Base-by-base conservation (phyloP, 2,888 invertebrate species). In the Drosophila merina region DNA sequence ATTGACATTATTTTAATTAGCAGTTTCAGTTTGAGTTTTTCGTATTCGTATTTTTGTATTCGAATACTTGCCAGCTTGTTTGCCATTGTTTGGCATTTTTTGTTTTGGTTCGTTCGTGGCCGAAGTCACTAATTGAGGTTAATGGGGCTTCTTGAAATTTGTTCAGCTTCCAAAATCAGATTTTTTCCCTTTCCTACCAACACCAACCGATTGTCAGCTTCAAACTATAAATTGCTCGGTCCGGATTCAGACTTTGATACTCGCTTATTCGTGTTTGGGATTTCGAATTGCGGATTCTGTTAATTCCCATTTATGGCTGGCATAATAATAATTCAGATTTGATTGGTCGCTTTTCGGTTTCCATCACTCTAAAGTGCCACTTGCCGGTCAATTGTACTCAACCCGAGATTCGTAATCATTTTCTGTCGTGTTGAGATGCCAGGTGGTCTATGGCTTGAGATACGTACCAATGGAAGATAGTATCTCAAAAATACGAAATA, bases 1-100 rank as follows among this genome's bases (percentile, higher is more conserved):
- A 87, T 87, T 87, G 87, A 88, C 89, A 87, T 88, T 82, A 88
- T 86, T 87, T 87, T 88, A 87, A 87, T 87, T 87, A 88, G 86
- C 82, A 77, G 76, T 67, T 67, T 50, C 25, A 47, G 38, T 42
- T 38, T 48, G 10, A 9, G 36, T 26, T 51, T 52, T 12, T 20
- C 20, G 20, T 20, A 20, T 20, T 20, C 20, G 20, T 20, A 12
- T 40, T 68, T 20, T 20, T 20, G 20, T 20, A 20, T 20, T 50
- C 20, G 42, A 8, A 12, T 44, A 20, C 20, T 20, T 20, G 20
- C 20, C 20, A 20, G 20, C 20, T 20, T 20, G 20, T 45, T 36
- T 55, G 72, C 48, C 38, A 44, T 62, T 57, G 48, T 60, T 58
- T 66, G 49, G 68, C 45, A 44, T 54, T 40, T 58, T 20, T 12